These are phyloP conservation scores for Scaptomyza pallida DNA, from an alignment of 1,140 invertebrate genomes.

Conservation along the genomic window DNA sequence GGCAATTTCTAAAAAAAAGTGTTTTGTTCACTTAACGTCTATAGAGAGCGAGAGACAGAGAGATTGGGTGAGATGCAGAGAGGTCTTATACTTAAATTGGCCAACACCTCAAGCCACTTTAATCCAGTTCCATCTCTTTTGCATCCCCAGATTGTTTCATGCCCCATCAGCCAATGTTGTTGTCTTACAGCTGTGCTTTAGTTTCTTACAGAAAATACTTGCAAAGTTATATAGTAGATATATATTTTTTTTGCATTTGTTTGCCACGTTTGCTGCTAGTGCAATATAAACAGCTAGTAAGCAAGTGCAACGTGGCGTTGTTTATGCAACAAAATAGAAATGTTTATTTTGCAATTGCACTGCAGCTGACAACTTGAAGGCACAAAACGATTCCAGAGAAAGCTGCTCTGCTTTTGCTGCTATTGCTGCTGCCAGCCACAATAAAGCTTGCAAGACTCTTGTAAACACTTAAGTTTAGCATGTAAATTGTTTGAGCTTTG, in stretches of 20 bases:
- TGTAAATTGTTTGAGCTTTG: constrained; percentile 35
- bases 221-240: too few relatives aligned
- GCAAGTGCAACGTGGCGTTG: constrained; percentile 53
- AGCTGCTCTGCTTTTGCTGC: too few relatives aligned
- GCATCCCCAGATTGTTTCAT: too few relatives aligned
- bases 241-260: constrained; percentile 10
- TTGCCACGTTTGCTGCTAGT: constrained; percentile 19
- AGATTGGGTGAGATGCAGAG: too few relatives aligned
- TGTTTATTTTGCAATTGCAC: constrained; percentile 20
- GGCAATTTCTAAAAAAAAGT: too few relatives aligned
- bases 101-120: too few relatives aligned
- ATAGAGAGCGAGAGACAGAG: too few relatives aligned
- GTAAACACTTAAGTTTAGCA: constrained; percentile 23
- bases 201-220: not conserved
- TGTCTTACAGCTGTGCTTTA: not conserved
- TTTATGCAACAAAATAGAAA: constrained; percentile 53
- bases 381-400: not conserved
- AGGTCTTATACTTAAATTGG: too few relatives aligned
- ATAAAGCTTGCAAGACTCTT: not conserved
- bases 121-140: too few relatives aligned
- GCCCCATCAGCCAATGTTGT: not conserved
- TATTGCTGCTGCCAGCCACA: not conserved
- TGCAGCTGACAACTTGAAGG: constrained; percentile 37
- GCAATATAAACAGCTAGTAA: constrained; percentile 26
- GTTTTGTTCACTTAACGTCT: too few relatives aligned